These are phyloP conservation scores for Eremophila alpestris DNA, from an alignment of 2,797 vertebrate genomes.

Conservation along the genomic window DNA sequence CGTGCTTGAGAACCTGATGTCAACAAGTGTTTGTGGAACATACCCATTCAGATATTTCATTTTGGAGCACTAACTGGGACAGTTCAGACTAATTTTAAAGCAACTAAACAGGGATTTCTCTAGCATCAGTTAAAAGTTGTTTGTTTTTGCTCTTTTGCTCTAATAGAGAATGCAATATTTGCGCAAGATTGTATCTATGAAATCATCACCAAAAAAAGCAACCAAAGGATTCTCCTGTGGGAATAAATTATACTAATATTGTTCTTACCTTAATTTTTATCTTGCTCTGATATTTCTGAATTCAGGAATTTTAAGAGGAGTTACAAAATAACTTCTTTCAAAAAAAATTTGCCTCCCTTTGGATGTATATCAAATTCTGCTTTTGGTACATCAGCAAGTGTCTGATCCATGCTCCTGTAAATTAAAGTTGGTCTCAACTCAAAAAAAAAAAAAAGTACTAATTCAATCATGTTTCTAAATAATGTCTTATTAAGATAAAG, in stretches of 20 bases:
- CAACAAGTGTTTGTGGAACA: rapidly evolving
- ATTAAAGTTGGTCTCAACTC: neutral
- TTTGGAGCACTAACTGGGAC: neutral
- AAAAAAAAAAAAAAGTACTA: neutral
- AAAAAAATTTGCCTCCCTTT: neutral
- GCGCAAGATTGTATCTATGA: neutral
- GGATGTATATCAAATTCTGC: neutral
- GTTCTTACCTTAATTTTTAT: neutral
- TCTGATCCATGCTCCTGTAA: neutral
- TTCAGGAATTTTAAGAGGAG: neutral
- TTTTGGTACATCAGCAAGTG: neutral
- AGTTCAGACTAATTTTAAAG: neutral
- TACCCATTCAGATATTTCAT: neutral
- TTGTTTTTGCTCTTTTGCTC: neutral
- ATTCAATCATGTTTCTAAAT: neutral
- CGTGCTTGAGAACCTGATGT: rapidly evolving
- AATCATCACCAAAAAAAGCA: neutral
- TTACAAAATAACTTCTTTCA: neutral
- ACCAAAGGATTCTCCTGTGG: neutral
- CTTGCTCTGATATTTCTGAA: neutral
- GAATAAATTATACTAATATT: neutral
- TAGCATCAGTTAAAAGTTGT: neutral
- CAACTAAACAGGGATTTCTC: neutral
- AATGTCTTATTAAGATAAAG: neutral
- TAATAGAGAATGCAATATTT: neutral